Conservation (phyloP, 1,140 invertebrate genomes). For the Papilio xuthus region DNA sequence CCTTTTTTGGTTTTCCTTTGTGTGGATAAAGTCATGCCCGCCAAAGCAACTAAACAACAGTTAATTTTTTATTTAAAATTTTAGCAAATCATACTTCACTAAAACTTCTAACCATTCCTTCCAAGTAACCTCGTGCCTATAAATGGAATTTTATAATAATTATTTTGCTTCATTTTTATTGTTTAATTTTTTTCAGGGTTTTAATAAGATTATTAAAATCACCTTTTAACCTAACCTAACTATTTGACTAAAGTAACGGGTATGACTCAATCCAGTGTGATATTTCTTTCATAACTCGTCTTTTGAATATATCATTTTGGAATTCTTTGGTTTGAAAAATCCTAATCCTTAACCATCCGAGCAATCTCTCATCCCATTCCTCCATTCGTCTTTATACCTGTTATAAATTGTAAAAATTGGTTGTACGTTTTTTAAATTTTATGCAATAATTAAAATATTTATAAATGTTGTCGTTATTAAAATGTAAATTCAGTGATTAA, state of each 20-base stretch:
- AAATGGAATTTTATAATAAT: no score
- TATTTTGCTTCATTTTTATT: neutral
- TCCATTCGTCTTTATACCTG: neutral
- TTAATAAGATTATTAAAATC: no score
- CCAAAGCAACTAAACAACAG: neutral
- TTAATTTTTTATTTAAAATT: neutral
- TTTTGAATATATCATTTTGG: neutral
- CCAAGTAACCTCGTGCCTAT: no score
- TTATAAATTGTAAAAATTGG: constrained; percentile 12
- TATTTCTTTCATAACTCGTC: neutral
- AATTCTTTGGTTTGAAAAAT: neutral
- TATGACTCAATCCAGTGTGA: neutral
- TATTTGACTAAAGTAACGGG: neutral
- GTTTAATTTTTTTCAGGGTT: neutral
- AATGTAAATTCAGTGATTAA: constrained; percentile 1
- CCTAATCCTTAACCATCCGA: neutral
- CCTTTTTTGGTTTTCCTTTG: neutral
- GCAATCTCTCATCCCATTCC: neutral
- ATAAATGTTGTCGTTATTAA: constrained; percentile 11
- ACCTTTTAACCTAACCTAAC: no score
- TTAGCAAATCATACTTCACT: neutral
- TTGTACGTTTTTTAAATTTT: constrained; percentile 21
- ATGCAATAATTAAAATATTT: constrained; percentile 21
- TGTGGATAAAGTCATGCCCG: neutral
- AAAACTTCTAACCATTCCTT: neutral